These are phyloP conservation scores for Toxonevra muliebris DNA, from an alignment of 2,888 invertebrate genomes.

Conservation along the genomic window DNA sequence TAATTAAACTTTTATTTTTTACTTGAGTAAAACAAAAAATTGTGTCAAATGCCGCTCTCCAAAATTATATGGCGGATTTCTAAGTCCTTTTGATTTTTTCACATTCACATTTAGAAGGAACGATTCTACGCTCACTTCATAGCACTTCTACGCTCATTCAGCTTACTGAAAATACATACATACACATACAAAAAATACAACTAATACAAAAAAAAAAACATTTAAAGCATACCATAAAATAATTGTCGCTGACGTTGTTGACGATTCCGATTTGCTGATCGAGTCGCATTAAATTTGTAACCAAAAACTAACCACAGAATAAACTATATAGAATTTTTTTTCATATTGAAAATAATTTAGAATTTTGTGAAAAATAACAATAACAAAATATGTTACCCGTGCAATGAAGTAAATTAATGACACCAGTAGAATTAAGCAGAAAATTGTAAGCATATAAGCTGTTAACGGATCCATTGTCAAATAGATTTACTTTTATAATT, in stretches of 20 bases:
- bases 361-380: background rate
- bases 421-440: slow-evolving; percentile 43
- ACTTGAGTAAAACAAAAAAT: no score
- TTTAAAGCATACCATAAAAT: slow-evolving; percentile 22
- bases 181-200: no score
- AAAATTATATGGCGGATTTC: no score
- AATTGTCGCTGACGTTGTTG: slow-evolving; percentile 2
- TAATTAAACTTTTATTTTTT: no score
- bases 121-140: no score
- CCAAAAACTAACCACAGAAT: slow-evolving; percentile 43
- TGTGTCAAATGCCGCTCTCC: no score
- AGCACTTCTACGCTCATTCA: no score
- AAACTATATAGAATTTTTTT: slow-evolving; percentile 37
- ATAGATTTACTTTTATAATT: no score
- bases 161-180: no score
- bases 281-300: slow-evolving; percentile 5
- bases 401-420: slow-evolving; percentile 46
- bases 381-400: slow-evolving; percentile 37
- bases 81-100: no score
- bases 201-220: background rate
- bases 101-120: no score
- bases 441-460: slow-evolving; percentile 41
- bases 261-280: background rate
- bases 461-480: background rate
- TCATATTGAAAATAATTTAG: background rate